These are phyloP conservation scores for Danaus chrysippus DNA, from an alignment of 2,888 invertebrate species.

Conservation along the genomic window DNA sequence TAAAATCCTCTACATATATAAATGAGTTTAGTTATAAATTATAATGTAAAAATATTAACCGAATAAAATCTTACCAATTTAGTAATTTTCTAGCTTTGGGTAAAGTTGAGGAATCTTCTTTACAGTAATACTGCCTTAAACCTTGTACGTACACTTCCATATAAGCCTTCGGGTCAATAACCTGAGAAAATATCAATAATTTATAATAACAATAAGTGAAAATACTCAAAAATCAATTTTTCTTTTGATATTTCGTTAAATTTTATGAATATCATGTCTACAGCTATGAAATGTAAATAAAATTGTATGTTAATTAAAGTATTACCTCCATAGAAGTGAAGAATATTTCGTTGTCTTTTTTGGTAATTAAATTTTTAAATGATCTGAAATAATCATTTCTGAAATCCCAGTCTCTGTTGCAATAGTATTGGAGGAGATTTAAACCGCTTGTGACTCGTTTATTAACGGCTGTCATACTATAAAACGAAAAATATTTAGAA, in stretches of 20 bases:
- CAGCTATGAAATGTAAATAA: no score
- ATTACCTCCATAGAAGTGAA: conserved; percentile 27
- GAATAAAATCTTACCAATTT: conserved; percentile 14
- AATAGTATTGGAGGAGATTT: conserved; percentile 38
- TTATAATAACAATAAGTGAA: no score
- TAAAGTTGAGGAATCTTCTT: conserved; percentile 25
- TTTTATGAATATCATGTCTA: no score
- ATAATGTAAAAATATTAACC: no score
- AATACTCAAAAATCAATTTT: no score
- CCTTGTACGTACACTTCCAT: conserved; percentile 24
- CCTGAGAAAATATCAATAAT: conserved; percentile 13
- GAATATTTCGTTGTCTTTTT: conserved; percentile 25
- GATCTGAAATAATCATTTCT: conserved; percentile 26
- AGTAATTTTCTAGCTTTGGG: conserved; percentile 23
- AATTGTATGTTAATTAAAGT: no score
- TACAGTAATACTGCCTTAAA: conserved; percentile 21
- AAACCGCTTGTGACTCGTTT: conserved; percentile 15
- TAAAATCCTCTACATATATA: not conserved
- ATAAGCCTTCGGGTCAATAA: conserved; percentile 10
- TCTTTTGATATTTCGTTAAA: no score
- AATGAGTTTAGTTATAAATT: not conserved
- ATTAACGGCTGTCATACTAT: conserved; percentile 40
- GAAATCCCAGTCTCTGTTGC: conserved; percentile 29
- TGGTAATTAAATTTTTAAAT: conserved; percentile 15
- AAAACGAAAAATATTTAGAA: not conserved